Evolutionary conservation across 2,113 vertebrate genomes (phyloP).

Genomic region (Verasper variegatus): DNA sequence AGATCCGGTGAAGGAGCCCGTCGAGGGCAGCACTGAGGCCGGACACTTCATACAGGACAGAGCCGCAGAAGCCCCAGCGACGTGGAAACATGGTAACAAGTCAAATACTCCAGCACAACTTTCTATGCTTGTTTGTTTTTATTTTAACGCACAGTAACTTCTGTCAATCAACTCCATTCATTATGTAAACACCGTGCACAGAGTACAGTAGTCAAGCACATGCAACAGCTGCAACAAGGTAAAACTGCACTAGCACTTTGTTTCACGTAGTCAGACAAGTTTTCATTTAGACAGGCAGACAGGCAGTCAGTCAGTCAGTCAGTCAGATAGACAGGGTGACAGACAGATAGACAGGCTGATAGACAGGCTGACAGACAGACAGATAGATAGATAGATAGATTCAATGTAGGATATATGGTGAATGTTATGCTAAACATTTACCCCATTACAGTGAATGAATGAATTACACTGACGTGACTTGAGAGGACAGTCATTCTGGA

Average conservation of each 20-base stretch:
- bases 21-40: background rate
- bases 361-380: too few species aligned
- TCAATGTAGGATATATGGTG: background rate
- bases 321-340: background rate
- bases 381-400: background rate
- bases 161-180: background rate
- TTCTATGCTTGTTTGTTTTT: background rate
- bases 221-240: background rate
- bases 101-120: background rate
- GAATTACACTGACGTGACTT: background rate
- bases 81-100: conserved; percentile 74
- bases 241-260: too few species aligned
- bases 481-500: conserved; percentile 16
- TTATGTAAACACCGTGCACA: background rate
- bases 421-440: background rate
- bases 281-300: background rate
- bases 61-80: conserved; percentile 20
- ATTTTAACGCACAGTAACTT: background rate
- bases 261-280: background rate
- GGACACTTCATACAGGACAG: conserved; percentile 1
- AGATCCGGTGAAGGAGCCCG: conserved; percentile 56
- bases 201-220: background rate
- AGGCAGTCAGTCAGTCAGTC: background rate
- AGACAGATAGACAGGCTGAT: background rate
- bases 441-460: background rate